Conservation (phyloP, 1,140 invertebrate genomes). For the Ericerus pela region DNA sequence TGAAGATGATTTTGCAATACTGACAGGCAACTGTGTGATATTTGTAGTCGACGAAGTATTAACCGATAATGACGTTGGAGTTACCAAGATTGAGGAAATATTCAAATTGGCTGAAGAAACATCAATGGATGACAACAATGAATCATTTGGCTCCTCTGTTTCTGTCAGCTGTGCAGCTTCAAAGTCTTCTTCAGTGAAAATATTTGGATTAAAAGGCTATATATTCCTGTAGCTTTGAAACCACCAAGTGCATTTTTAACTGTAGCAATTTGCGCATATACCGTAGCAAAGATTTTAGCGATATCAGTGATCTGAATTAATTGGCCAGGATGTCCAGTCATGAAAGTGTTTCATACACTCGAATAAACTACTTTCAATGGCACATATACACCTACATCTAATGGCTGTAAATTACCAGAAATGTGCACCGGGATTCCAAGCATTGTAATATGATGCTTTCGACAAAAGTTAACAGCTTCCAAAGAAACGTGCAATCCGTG, state of each 20-base stretch:
- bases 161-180: background rate
- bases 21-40: no score
- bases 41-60: no score
- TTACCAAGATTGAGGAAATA: no score
- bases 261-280: slow-evolving; percentile 13
- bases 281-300: background rate
- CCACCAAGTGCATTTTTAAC: slow-evolving; percentile 13
- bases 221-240: slow-evolving; percentile 15
- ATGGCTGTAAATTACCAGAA: slow-evolving; percentile 3
- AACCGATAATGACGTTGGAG: no score
- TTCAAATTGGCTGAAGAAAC: no score
- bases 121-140: no score
- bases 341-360: background rate
- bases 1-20: no score
- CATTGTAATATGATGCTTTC: background rate
- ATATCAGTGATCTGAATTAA: slow-evolving; percentile 1
- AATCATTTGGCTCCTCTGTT: no score
- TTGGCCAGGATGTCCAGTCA: background rate
- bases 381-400: slow-evolving; percentile 27
- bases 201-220: slow-evolving; percentile 17
- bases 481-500: slow-evolving; percentile 9
- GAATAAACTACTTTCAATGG: slow-evolving; percentile 34
- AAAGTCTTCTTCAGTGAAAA: slow-evolving; percentile 22
- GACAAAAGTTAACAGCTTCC: background rate
- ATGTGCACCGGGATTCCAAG: slow-evolving; percentile 13